Conservation (phyloP, 2,888 invertebrate genomes). For the Crossocerus cetratus region DNA sequence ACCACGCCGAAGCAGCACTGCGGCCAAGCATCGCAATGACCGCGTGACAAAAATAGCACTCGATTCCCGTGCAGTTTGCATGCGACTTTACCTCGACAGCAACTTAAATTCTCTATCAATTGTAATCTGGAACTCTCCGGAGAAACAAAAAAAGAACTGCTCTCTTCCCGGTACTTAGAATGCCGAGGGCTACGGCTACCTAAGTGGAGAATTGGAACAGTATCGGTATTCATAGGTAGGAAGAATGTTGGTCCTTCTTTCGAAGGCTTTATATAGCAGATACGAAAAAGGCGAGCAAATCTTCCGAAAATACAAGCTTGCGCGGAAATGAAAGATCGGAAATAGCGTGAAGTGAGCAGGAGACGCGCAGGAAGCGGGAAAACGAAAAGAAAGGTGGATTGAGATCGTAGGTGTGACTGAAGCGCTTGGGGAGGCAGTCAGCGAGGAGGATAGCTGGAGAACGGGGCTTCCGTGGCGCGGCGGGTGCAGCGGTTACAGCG, state of each 20-base stretch:
- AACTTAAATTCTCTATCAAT: too few relatives aligned
- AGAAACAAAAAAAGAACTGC: too few relatives aligned
- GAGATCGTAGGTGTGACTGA: slow-evolving; percentile 25
- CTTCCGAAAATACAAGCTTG: too few relatives aligned
- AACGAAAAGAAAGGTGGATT: slow-evolving; percentile 30
- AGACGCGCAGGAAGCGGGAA: slow-evolving; percentile 30
- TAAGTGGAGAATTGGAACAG: too few relatives aligned
- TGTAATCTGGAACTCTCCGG: too few relatives aligned
- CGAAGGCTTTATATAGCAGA: too few relatives aligned
- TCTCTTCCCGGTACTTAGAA: too few relatives aligned
- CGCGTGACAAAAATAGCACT: slow-evolving; percentile 19
- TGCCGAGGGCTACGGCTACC: too few relatives aligned
- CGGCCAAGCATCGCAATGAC: slow-evolving; percentile 20
- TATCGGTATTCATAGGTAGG: too few relatives aligned
- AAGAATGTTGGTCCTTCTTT: too few relatives aligned
- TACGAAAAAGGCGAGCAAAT: too few relatives aligned
- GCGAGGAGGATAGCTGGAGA: slow-evolving; percentile 20
- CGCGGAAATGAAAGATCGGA: slow-evolving; percentile 27
- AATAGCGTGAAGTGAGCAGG: slow-evolving; percentile 39
- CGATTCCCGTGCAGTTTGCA: slow-evolving; percentile 29
- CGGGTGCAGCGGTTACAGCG: slow-evolving; percentile 11
- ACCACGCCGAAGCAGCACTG: slow-evolving; percentile 12
- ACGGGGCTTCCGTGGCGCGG: not conserved
- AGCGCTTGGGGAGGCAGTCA: not conserved
- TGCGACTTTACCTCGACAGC: slow-evolving; percentile 12